A percentile compares a stretch with the other conserved stretches of the same genome.
Evolutionary conservation across 2,113 vertebrate species (phyloP).

Genomic region (Okapia johnstoni): DNA sequence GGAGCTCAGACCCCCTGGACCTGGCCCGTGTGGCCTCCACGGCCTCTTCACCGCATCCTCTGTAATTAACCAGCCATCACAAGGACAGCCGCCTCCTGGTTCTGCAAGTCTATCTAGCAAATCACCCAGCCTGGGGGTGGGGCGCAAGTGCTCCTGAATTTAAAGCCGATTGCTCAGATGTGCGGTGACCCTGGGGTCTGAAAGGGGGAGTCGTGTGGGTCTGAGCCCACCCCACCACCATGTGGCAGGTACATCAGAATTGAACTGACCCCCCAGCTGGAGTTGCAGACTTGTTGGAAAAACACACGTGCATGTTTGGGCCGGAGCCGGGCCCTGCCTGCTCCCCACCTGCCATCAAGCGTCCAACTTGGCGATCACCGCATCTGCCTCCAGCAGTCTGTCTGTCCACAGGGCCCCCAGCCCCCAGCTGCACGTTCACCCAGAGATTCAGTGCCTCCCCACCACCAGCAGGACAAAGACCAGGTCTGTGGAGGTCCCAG

Average conservation of each 20-base stretch:
- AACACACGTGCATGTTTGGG: rapidly evolving
- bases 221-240: not conserved
- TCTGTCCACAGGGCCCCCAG: rapidly evolving
- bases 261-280: not conserved
- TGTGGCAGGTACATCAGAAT: not conserved
- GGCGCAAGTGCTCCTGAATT: not conserved
- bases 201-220: no score
- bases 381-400: rapidly evolving
- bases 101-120: not conserved
- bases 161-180: not conserved
- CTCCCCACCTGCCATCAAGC: rapidly evolving
- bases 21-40: no score
- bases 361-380: rapidly evolving
- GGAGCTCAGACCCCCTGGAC: not conserved
- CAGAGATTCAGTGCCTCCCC: not conserved
- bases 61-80: rapidly evolving
- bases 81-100: not conserved
- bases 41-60: rapidly evolving
- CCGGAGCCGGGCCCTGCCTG: no score
- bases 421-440: not conserved
- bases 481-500: no score
- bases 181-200: not conserved
- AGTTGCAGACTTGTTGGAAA: no score
- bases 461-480: no score
- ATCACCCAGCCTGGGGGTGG: not conserved